Evolutionary conservation across 2,797 vertebrate species (phyloP), one percentile per base, ranked within the genome.

Genomic region (Sitta carolinensis): DNA sequence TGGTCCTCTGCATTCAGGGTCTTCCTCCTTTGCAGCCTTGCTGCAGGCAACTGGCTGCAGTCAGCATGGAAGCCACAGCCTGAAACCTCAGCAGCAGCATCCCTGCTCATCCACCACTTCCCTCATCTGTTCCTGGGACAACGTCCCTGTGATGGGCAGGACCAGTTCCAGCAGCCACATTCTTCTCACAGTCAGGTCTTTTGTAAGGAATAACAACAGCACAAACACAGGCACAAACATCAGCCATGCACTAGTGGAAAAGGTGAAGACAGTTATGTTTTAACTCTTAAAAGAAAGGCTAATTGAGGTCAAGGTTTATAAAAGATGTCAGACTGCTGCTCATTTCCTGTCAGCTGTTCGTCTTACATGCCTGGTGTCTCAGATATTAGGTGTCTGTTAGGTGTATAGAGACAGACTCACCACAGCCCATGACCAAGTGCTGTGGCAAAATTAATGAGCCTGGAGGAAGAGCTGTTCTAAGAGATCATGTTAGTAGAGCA

Each of bases 81-180:
- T 52, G 47, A 55, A 79, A 50, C 20, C 14, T 57, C 5, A 15
- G 34, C 32, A 52, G 22, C 0, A 3, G 13, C 0, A 0, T 5
- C 21, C 3, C 3, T 45, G 7, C 13, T 52, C 32, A 62, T 17
- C 32, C 45, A 34, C 30, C 36, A 19, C 20, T 61, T 47, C 29
- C 23, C n/a, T 54, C 23, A 21, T 11, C 13, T 5, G 2, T 1
- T 8, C 9, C 40, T 26, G 14, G 13, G 7, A 5, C 5, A 29
- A 11, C 1, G 0, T 15, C 14, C 13, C 18, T 42, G 13, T 0
- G 1, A 42, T 9, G n/a, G 36, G 26, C n/a, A 84, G 25, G 20
- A 45, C 8, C 27, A n/a, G 17, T 14, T 72, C 27, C 59, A 76
- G 30, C 27, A 76, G 47, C 19, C 0, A 1, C 7, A 5, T 25